Base-by-base conservation (phyloP, 2,113 vertebrate genomes). In the Phasianus colchicus region DNA sequence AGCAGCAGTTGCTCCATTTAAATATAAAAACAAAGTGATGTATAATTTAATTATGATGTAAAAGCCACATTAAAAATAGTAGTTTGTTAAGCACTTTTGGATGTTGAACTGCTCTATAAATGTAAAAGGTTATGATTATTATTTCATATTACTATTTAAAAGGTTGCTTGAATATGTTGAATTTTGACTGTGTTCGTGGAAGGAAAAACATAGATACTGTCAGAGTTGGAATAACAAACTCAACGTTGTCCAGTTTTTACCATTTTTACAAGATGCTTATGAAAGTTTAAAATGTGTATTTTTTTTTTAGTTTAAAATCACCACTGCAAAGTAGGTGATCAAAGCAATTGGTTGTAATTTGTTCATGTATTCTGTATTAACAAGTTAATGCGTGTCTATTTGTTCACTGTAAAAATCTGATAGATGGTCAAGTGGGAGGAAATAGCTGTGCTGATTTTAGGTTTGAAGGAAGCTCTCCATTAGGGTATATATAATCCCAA, bases 391-490 rank as follows among this genome's bases (percentile, higher is more conserved):
- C 36, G 10, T 6, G 0, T 47, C 18, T 3, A 2, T 29, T 52
- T 34, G 12, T 42, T 61, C 58, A 36, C n/a, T 36, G 22, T 61
- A 36, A 61, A 61, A 9, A 25, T 24, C 58, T 36, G 58, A 61
- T 36, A 36, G 58, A 36, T 61, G 58, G 58, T 21, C 58, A 60
- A 34, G 9, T 36, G n/a, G n/a, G 58, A 24, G 11, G 58, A 60
- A 60, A 60, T 14, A 34, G n/a, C 58, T 60, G 32, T 36, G 58
- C 21, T 36, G 58, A 61, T 61, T 61, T 36, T 61, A 22, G 21
- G 10, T 36, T 61, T 36, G 3, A 24, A 2, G 60, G 55, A 61
- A 29, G 3, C 2, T 65, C 32, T 10, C 7, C 0, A 1, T 83
- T 47, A 0, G 2, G 38, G 11, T 43, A 17, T 11, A 20, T 65